These are phyloP conservation scores for Dallia pectoralis DNA, from an alignment of 2,797 vertebrate genomes.

Conservation along the genomic window DNA sequence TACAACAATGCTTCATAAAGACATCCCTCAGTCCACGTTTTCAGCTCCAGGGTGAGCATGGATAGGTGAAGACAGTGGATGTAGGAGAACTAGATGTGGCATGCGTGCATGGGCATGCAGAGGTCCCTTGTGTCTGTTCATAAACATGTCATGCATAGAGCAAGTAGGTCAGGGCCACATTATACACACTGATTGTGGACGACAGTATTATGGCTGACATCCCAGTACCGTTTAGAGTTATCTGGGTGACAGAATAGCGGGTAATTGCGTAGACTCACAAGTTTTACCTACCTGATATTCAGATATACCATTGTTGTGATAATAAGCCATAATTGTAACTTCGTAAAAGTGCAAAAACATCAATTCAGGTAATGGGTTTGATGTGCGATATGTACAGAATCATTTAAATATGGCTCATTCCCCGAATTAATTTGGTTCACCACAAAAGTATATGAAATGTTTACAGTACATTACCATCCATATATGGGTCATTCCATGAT, in stretches of 20 bases:
- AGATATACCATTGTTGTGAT: constrained; percentile 27
- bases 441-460: constrained; percentile 44
- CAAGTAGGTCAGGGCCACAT: not conserved
- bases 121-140: constrained; percentile 5
- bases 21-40: constrained; percentile 24
- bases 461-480: constrained; percentile 34
- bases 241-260: not conserved
- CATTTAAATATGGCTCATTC: constrained; percentile 60
- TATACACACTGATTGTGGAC: not conserved
- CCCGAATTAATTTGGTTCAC: constrained; percentile 49
- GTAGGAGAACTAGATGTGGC: constrained; percentile 21
- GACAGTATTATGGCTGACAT: not conserved
- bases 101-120: constrained; percentile 47
- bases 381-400: constrained; percentile 51
- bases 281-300: constrained; percentile 29
- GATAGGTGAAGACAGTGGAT: constrained; percentile 42
- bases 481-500: constrained; percentile 67
- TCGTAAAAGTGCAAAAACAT: constrained; percentile 69
- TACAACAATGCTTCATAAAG: constrained; percentile 27
- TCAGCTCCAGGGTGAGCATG: constrained; percentile 44
- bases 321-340: constrained; percentile 42
- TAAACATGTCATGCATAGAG: constrained; percentile 9
- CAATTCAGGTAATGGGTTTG: constrained; percentile 70
- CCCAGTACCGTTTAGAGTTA: constrained; percentile 1
- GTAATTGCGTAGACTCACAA: not conserved